Evolutionary conservation across 1,140 invertebrate genomes (phyloP).

Genomic region (Chionoecetes opilio): DNA sequence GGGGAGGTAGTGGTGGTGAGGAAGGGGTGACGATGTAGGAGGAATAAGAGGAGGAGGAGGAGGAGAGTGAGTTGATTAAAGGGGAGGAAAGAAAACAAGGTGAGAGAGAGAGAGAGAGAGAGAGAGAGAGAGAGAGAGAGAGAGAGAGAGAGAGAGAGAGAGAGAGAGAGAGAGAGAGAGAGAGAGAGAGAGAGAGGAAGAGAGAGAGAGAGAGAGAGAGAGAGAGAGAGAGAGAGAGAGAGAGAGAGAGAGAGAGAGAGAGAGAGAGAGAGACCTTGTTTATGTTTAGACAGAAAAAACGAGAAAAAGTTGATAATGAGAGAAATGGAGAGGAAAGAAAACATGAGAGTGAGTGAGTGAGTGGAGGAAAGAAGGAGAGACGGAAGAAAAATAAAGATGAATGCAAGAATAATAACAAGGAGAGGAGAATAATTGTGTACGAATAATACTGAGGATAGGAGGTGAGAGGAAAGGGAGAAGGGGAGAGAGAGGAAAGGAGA

Average conservation of each 20-base stretch:
- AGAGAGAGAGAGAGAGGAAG: constrained; percentile 6
- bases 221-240: neutral
- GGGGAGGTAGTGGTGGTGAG: neutral
- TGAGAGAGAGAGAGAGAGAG: neutral
- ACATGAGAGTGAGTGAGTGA: too few species aligned
- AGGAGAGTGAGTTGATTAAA: neutral
- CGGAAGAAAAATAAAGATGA: too few species aligned
- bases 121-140: neutral
- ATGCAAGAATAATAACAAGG: too few species aligned
- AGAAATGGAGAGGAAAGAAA: too few species aligned
- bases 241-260: too few species aligned
- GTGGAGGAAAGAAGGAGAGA: too few species aligned
- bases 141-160: constrained; percentile 9
- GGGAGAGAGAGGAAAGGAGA: too few species aligned
- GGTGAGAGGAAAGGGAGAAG: too few species aligned
- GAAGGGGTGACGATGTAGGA: neutral
- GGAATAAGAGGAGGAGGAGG: neutral
- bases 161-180: constrained; percentile 21
- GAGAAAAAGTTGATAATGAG: too few species aligned
- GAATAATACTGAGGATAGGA: too few species aligned
- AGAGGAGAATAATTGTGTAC: too few species aligned
- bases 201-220: neutral
- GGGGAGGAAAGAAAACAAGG: neutral
- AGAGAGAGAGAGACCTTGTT: neutral
- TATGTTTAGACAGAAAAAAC: too few species aligned